phyloP scores from a whole-genome alignment of 2,113 vertebrate genomes.

The Hepsetus odoe region DNA sequence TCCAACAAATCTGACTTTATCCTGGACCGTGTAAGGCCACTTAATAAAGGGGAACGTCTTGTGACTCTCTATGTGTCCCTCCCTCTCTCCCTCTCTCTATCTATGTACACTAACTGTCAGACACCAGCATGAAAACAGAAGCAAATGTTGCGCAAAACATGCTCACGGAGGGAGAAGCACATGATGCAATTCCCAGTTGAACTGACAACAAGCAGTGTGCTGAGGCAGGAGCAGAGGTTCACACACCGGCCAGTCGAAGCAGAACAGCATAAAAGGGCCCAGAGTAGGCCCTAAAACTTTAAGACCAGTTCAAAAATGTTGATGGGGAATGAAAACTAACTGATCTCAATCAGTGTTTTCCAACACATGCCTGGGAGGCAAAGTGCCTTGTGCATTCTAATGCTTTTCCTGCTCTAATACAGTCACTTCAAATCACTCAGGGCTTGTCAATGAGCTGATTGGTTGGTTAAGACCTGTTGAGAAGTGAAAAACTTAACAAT shows the following conservation, averaged over 20 bases:
- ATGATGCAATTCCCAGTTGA: slow-evolving; percentile 65
- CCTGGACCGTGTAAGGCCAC: slow-evolving; percentile 62
- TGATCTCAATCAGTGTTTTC: too few species aligned
- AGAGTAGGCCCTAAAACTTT: not conserved
- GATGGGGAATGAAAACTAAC: not conserved
- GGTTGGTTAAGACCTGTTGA: too few species aligned
- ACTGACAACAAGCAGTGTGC: slow-evolving; percentile 67
- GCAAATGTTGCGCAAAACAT: slow-evolving; percentile 72
- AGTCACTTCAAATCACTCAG: too few species aligned
- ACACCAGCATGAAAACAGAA: slow-evolving; percentile 47
- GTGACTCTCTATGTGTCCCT: slow-evolving; percentile 59
- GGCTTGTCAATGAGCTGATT: too few species aligned
- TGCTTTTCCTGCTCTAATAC: too few species aligned
- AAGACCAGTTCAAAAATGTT: not conserved
- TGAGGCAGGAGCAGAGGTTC: slow-evolving; percentile 48
- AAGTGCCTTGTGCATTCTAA: too few species aligned
- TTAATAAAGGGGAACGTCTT: slow-evolving; percentile 62
- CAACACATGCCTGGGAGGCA: too few species aligned
- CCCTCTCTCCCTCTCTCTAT: slow-evolving; percentile 25
- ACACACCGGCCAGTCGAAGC: slow-evolving; percentile 58
- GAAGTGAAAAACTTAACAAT: too few species aligned
- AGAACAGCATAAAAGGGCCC: slow-evolving; percentile 52
- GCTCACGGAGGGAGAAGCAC: slow-evolving; percentile 55
- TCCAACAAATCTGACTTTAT: slow-evolving; percentile 17
- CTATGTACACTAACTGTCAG: slow-evolving; percentile 57